phyloP scores from a whole-genome alignment of 2,797 vertebrate species.

The Discoglossus pictus region DNA sequence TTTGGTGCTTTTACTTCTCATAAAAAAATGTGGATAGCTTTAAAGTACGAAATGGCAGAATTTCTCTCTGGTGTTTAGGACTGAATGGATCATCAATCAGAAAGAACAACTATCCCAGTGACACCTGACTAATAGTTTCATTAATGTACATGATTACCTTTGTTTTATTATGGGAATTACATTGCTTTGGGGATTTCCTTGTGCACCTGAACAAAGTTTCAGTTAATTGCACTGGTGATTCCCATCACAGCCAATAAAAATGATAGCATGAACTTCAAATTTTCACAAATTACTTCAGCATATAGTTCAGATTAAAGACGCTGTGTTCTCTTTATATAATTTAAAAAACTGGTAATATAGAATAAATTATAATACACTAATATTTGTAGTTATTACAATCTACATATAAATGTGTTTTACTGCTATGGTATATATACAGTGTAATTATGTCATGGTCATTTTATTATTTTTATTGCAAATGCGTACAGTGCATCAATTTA shows the following conservation, averaged over 20 bases:
- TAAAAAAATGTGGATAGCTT: background rate
- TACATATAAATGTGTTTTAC: no score
- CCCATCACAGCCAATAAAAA: slow-evolving; percentile 37
- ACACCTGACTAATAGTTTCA: slow-evolving; percentile 51
- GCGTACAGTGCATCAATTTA: no score
- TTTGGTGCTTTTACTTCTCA: no score
- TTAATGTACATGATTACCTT: slow-evolving; percentile 52
- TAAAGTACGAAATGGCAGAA: background rate
- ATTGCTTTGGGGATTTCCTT: slow-evolving; percentile 41
- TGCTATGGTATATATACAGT: no score
- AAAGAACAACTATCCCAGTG: slow-evolving; percentile 49
- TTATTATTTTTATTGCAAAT: no score
- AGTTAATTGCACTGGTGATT: slow-evolving; percentile 46
- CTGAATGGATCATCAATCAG: slow-evolving; percentile 47
- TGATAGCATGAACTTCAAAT: slow-evolving; percentile 24
- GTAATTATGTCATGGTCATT: no score
- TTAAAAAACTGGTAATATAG: no score
- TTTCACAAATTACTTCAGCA: slow-evolving; percentile 12
- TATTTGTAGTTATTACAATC: no score
- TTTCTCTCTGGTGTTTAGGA: slow-evolving; percentile 9
- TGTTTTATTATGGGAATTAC: slow-evolving; percentile 50
- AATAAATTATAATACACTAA: no score
- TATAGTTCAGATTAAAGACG: slow-evolving; percentile 1
- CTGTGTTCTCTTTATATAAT: no score
- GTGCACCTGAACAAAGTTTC: slow-evolving; percentile 46